Evolutionary conservation across 2,797 vertebrate species (phyloP).

Genomic region (Callimico goeldii): DNA sequence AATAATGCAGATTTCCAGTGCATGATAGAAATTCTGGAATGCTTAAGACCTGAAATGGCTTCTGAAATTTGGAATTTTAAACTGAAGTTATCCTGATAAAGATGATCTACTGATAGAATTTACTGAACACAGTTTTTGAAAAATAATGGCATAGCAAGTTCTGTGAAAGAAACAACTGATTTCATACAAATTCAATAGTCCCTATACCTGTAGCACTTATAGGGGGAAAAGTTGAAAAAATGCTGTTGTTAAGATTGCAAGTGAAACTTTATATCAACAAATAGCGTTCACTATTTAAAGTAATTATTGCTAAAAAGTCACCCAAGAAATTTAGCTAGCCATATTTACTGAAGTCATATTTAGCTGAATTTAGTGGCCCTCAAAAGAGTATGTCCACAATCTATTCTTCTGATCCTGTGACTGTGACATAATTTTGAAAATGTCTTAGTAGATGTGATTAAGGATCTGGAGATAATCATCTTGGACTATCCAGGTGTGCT

Average conservation of each 20-base stretch:
- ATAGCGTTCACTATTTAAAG: neutral
- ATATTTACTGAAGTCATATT: neutral
- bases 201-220: neutral
- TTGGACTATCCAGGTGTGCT: neutral
- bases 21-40: neutral
- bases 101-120: neutral
- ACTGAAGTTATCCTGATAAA: neutral
- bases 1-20: neutral
- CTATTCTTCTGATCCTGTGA: neutral
- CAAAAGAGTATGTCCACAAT: neutral
- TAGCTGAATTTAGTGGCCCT: neutral
- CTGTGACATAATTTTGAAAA: neutral
- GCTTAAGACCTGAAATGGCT: neutral
- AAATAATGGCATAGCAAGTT: neutral
- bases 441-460: neutral
- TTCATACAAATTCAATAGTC: neutral
- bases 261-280: neutral
- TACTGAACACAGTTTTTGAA: neutral
- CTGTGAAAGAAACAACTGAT: neutral
- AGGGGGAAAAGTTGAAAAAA: neutral
- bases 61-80: neutral
- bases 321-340: neutral
- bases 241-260: neutral
- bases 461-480: neutral
- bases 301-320: neutral